Evolutionary conservation across 2,797 vertebrate genomes (phyloP), one percentile per base, ranked within the genome.

Genomic region (Nyctibius grandis): DNA sequence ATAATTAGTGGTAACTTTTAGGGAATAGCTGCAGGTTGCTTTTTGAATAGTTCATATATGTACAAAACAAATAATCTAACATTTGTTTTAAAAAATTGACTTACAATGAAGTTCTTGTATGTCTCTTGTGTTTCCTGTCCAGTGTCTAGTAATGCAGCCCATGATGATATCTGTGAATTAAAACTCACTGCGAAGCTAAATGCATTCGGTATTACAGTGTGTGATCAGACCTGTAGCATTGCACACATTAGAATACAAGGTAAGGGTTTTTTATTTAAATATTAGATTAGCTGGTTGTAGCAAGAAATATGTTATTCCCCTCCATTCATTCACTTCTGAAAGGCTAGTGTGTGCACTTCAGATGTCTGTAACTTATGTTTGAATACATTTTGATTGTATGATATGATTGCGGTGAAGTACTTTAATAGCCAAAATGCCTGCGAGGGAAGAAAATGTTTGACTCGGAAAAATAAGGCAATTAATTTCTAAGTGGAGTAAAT

Each of bases 221-320:
- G 99, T 95, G 98, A 99, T 97, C 98, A 98, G 97, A 98, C 96
- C 22, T 98, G 97, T 95, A 97, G 97, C 88, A 99, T 99, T 96
- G 99, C 99, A 40, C 98, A 99, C 95, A 99, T 99, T 86, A 99
- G 98, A 95, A 98, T 99, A 97, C 98, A 98, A 96, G 99, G 99
- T 99, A 91, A 96, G 61, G 18, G 9, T 1, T 23, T 36, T 31
- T 22, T 44, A 53, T 57, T 64, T 15, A 25, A 36, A 10, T 93
- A 25, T 10, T 61, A 34, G 5, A n/a, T 34, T 25, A 61, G 7
- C 34, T 34, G 21, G 2, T 54, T 69, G 31, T 69, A 75, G 45
- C 16, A 51, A 88, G 59, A 75, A 84, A 12, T 31, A 13, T 2
- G 4, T 76, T 78, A 11, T n/a, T 89, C 44, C 6, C 2, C 9